These are phyloP conservation scores for Micromesistius poutassou DNA, from an alignment of 2,797 vertebrate species.

Conservation along the genomic window DNA sequence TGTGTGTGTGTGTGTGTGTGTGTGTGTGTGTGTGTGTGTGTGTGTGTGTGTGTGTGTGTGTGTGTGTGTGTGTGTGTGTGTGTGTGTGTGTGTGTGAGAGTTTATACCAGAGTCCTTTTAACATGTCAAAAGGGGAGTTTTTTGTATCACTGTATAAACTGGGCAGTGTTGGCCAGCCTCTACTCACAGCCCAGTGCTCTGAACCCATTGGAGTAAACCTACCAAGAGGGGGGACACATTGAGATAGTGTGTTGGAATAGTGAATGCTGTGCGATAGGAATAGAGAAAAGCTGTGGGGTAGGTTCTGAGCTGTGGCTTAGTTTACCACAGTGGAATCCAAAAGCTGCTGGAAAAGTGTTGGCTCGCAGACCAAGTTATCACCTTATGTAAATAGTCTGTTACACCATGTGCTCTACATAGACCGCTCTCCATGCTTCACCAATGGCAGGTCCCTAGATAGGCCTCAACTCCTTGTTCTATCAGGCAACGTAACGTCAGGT, in stretches of 20 bases:
- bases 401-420: constrained; percentile 70
- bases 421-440: constrained; percentile 73
- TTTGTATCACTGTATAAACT: constrained; percentile 36
- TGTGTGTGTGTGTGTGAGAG: constrained; percentile 50
- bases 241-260: constrained; percentile 57
- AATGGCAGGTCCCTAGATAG: constrained; percentile 57
- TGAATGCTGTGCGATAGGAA: constrained; percentile 63
- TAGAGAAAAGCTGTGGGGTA: constrained; percentile 61
- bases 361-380: constrained; percentile 62
- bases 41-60: constrained; percentile 52
- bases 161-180: constrained; percentile 28
- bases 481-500: constrained; percentile 77
- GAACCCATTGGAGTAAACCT: constrained; percentile 29
- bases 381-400: constrained; percentile 75
- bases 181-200: constrained; percentile 35
- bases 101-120: constrained; percentile 29
- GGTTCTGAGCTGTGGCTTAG: constrained; percentile 64
- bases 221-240: constrained; percentile 51
- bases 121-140: constrained; percentile 33
- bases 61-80: constrained; percentile 47
- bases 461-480: constrained; percentile 72
- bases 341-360: constrained; percentile 66
- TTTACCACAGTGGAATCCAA: constrained; percentile 69
- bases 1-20: constrained; percentile 36
- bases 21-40: constrained; percentile 41